phyloP scores from a whole-genome alignment of 2,797 vertebrate species.

The Scleropages formosus region DNA sequence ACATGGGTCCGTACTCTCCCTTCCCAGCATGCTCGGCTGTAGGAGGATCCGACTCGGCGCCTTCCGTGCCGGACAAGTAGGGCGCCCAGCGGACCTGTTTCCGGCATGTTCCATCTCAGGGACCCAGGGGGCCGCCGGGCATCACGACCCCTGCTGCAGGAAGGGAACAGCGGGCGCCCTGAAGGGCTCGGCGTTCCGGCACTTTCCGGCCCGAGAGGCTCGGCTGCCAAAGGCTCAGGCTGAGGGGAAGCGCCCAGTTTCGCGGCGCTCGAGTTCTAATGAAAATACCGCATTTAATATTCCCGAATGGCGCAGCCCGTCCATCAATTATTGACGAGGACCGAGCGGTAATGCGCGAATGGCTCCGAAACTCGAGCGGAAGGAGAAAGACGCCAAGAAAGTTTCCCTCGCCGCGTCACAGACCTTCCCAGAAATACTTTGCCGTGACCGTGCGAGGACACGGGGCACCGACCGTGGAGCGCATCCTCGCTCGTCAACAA shows the following conservation, averaged over 20 bases:
- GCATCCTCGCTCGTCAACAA: conserved; percentile 81
- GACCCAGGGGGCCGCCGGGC: no score
- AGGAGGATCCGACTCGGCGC: no score
- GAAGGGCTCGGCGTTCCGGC: conserved; percentile 21
- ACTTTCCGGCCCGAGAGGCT: not conserved
- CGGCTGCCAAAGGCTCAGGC: not conserved
- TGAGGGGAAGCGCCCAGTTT: not conserved
- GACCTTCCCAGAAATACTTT: conserved; percentile 47
- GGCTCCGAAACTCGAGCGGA: conserved; percentile 29
- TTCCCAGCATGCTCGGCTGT: no score
- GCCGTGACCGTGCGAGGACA: conserved; percentile 43
- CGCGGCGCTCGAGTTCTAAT: not conserved
- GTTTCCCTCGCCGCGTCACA: conserved; percentile 48
- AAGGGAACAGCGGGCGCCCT: no score
- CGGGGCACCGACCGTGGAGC: conserved; percentile 68
- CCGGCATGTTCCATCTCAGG: no score
- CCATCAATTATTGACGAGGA: conserved; percentile 37
- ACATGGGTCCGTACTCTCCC: no score
- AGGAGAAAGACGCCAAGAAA: conserved; percentile 37
- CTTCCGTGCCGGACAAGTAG: no score
- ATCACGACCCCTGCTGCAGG: no score
- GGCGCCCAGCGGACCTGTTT: no score
- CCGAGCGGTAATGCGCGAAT: not conserved
- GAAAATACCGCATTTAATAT: conserved; percentile 31
- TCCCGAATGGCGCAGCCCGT: conserved; percentile 18